Evolutionary conservation across 2,888 invertebrate genomes (phyloP).

Genomic region (Parnassius orleans): DNA sequence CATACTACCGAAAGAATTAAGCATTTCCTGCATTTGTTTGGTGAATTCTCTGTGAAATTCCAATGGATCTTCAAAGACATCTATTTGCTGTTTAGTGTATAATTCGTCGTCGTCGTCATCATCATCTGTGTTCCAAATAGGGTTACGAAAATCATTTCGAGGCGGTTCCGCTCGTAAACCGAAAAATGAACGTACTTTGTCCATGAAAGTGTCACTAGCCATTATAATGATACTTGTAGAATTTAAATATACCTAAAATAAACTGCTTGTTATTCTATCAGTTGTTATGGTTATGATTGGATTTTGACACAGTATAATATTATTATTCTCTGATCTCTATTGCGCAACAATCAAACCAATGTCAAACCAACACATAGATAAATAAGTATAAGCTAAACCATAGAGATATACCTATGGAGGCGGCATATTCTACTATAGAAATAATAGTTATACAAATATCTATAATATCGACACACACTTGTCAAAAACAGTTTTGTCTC

Average conservation of each 20-base stretch:
- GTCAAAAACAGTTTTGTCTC: no score
- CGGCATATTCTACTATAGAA: no score
- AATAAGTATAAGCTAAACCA: no score
- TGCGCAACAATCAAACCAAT: conserved; percentile 23
- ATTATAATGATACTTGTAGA: conserved; percentile 29
- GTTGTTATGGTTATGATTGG: no score
- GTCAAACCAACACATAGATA: conserved; percentile 6
- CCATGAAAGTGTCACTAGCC: conserved; percentile 50
- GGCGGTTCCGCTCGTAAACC: conserved; percentile 58
- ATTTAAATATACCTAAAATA: conserved; percentile 3
- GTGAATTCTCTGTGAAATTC: conserved; percentile 59
- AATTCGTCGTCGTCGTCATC: conserved; percentile 69
- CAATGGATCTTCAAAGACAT: conserved; percentile 39
- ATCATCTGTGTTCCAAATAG: conserved; percentile 72
- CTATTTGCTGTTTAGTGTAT: conserved; percentile 54
- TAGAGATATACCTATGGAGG: no score
- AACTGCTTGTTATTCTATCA: no score
- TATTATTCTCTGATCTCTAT: conserved; percentile 10
- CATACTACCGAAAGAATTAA: conserved; percentile 58
- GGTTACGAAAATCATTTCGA: conserved; percentile 71
- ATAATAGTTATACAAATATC: no score
- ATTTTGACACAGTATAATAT: no score
- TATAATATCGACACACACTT: no score
- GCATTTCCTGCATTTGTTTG: conserved; percentile 64
- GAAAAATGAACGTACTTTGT: conserved; percentile 59